Percentiles rank a stretch among this genome's conserved stretches.
phyloP scores from a whole-genome alignment of 1,140 invertebrate species.

The Drosophila grimshawi region DNA sequence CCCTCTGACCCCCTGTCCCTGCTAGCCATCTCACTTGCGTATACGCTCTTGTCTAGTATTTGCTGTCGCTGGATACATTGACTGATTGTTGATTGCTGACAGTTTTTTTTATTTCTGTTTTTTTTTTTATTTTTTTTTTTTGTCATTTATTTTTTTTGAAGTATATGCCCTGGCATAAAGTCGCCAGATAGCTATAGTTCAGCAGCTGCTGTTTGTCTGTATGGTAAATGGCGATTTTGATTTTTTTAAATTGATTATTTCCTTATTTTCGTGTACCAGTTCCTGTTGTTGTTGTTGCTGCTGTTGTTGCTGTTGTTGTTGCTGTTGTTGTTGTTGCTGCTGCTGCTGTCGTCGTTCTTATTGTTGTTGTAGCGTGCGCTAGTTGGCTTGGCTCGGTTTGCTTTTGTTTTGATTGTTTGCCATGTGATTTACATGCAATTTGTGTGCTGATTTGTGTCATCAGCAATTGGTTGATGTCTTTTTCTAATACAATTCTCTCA shows the following conservation, averaged over 20 bases:
- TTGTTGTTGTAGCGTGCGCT: slow-evolving; percentile 53
- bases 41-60: slow-evolving; percentile 32
- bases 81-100: slow-evolving; percentile 71
- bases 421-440: slow-evolving; percentile 56
- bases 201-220: slow-evolving; percentile 45
- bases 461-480: slow-evolving; percentile 52
- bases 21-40: slow-evolving; percentile 27
- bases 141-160: neutral
- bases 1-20: slow-evolving; percentile 2
- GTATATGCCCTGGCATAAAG: slow-evolving; percentile 36
- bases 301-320: slow-evolving; percentile 36
- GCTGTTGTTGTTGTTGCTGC: slow-evolving; percentile 7
- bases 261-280: slow-evolving; percentile 77
- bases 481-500: slow-evolving; percentile 30
- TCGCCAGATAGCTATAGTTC: slow-evolving; percentile 43
- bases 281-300: slow-evolving; percentile 16
- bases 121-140: slow-evolving; percentile 14
- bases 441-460: slow-evolving; percentile 38
- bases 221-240: slow-evolving; percentile 81
- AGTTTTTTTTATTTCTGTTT: slow-evolving; percentile 16
- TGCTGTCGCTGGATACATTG: slow-evolving; percentile 50
- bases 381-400: slow-evolving; percentile 68
- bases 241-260: slow-evolving; percentile 84
- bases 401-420: slow-evolving; percentile 43
- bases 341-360: neutral